Conservation (phyloP, 2,888 invertebrate species). For the Micropterix aruncella region DNA sequence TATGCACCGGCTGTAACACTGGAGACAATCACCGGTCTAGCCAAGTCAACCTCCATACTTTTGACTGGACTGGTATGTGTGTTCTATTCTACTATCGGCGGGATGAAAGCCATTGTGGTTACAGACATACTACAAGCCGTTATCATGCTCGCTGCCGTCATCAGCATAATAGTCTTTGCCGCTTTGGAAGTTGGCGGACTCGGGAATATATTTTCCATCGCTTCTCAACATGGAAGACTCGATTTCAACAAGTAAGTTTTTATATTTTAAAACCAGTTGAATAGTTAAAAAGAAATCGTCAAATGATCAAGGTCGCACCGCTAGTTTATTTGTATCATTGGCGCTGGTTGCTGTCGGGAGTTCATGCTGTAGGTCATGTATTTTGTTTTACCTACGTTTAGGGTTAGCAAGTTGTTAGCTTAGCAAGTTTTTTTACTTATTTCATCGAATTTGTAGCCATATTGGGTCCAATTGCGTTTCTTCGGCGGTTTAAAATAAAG, state of each 20-base stretch:
- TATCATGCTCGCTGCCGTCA: constrained; percentile 74
- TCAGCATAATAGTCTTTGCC: constrained; percentile 64
- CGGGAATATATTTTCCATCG: constrained; percentile 53
- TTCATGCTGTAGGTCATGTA: no score
- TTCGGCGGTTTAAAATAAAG: no score
- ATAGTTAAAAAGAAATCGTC: no score
- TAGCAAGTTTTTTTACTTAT: no score
- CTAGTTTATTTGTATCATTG: no score
- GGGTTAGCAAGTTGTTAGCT: no score
- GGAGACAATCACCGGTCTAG: constrained; percentile 72
- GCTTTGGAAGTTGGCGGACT: constrained; percentile 56
- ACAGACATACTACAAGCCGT: constrained; percentile 77
- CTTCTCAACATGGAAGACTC: constrained; percentile 53
- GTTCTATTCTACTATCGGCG: constrained; percentile 77
- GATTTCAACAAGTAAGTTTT: constrained; percentile 50
- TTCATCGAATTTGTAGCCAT: no score
- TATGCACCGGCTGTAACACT: constrained; percentile 89
- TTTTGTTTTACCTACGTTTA: no score
- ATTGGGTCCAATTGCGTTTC: no score
- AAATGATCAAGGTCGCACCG: no score
- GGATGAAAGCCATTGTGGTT: constrained; percentile 82
- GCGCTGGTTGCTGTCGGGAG: no score
- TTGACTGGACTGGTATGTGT: constrained; percentile 67
- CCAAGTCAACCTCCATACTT: constrained; percentile 56
- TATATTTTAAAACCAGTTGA: no score